phyloP scores from a whole-genome alignment of 23 tunicate species.

The Ciona savignyi region DNA sequence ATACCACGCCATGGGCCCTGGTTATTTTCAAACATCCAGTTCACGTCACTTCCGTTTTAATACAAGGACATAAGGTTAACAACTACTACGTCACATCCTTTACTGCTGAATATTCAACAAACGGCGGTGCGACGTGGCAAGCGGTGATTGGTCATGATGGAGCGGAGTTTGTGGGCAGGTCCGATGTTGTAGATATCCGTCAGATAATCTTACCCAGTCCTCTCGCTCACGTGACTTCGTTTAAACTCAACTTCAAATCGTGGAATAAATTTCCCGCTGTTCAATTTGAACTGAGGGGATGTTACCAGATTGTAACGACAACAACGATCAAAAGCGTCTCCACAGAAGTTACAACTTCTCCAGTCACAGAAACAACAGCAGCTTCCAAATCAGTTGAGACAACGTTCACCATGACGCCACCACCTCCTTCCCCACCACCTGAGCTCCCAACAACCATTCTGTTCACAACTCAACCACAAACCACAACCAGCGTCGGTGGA shows the following conservation, averaged over 20 bases:
- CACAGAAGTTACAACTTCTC: slow-evolving; percentile 29
- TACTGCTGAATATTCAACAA: slow-evolving; percentile 19
- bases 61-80: slow-evolving; percentile 32
- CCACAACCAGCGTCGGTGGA: background rate
- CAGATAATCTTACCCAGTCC: slow-evolving; percentile 14
- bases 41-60: slow-evolving; percentile 22
- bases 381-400: background rate
- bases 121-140: slow-evolving; percentile 16
- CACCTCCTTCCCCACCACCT: slow-evolving; percentile 13
- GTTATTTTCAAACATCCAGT: slow-evolving; percentile 65
- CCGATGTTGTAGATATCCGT: slow-evolving; percentile 3
- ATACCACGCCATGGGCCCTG: slow-evolving; percentile 53
- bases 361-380: slow-evolving; percentile 3
- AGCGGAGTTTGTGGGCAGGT: slow-evolving; percentile 18
- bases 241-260: slow-evolving; percentile 22
- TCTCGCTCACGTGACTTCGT: slow-evolving; percentile 20
- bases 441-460: slow-evolving; percentile 9
- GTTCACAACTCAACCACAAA: slow-evolving; percentile 3
- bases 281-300: slow-evolving; percentile 51
- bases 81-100: slow-evolving; percentile 22
- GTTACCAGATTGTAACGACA: slow-evolving; percentile 31
- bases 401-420: background rate
- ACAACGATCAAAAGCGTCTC: slow-evolving; percentile 33
- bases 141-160: slow-evolving; percentile 22
- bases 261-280: slow-evolving; percentile 45